These are phyloP conservation scores for Kryphioiulus occultus DNA, from an alignment of 2,888 invertebrate genomes.

Conservation along the genomic window DNA sequence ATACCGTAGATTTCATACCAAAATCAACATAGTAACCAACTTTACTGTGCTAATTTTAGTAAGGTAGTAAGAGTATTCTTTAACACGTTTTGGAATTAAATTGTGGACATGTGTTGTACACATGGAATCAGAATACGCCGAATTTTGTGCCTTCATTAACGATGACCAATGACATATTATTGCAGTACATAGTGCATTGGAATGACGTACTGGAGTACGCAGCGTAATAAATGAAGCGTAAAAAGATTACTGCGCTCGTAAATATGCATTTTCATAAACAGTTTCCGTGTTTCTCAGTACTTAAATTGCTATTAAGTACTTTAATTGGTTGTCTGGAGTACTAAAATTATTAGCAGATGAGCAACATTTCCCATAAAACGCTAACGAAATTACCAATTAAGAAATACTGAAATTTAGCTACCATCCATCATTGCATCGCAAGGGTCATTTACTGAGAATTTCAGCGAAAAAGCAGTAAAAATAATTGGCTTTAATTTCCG, in stretches of 20 bases:
- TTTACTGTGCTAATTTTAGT: too few species aligned
- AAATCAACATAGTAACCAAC: too few species aligned
- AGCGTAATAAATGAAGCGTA: background rate
- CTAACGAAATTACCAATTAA: background rate
- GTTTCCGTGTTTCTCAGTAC: background rate
- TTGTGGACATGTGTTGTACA: too few species aligned
- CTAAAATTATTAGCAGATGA: conserved; percentile 25
- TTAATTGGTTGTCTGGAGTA: background rate
- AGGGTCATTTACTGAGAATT: background rate
- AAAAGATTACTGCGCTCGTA: background rate
- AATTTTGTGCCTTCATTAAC: background rate
- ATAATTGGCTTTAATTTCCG: background rate
- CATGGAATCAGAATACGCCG: background rate
- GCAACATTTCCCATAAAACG: background rate
- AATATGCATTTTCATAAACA: conserved; percentile 29
- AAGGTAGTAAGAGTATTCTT: too few species aligned
- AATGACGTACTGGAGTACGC: background rate
- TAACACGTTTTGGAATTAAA: too few species aligned
- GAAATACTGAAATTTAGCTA: background rate
- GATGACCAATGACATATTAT: background rate
- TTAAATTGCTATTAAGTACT: conserved; percentile 18
- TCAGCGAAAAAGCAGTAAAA: background rate
- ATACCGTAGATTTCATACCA: too few species aligned
- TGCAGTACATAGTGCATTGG: too few species aligned
- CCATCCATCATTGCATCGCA: background rate